phyloP scores from a whole-genome alignment of 1,140 invertebrate species.

The Zaprionus nigranus region DNA sequence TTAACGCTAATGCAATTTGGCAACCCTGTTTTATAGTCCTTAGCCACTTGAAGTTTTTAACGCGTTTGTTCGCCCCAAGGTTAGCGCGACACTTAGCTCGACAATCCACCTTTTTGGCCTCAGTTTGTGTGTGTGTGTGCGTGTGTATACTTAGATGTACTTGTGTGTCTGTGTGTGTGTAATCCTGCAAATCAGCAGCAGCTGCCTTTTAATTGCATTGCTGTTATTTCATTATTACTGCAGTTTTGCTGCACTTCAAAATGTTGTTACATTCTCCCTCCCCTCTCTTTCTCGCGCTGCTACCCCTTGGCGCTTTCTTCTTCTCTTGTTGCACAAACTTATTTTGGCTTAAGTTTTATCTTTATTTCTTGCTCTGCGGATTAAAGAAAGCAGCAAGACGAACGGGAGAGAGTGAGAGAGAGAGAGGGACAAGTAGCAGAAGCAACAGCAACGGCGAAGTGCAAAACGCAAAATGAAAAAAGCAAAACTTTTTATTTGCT shows the following conservation, averaged over 20 bases:
- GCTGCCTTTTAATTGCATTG: constrained; percentile 77
- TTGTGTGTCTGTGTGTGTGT: constrained; percentile 27
- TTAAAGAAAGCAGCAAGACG: constrained; percentile 50
- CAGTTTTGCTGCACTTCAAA: constrained; percentile 46
- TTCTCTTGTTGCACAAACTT: constrained; percentile 57
- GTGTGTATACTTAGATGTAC: too few species aligned
- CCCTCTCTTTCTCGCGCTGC: neutral
- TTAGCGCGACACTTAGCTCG: constrained; percentile 45
- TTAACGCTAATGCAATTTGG: constrained; percentile 53
- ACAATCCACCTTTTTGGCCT: constrained; percentile 54
- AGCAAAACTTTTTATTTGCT: constrained; percentile 78
- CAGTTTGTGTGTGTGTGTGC: neutral
- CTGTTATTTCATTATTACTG: constrained; percentile 78
- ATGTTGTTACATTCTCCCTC: constrained; percentile 9
- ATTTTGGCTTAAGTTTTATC: constrained; percentile 79
- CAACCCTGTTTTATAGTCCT: constrained; percentile 44
- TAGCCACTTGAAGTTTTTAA: constrained; percentile 58
- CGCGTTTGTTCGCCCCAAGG: constrained; percentile 41
- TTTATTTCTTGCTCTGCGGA: constrained; percentile 71
- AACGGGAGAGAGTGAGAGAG: constrained; percentile 6
- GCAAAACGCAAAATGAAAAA: constrained; percentile 47
- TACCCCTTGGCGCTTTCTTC: neutral
- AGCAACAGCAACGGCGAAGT: constrained; percentile 33
- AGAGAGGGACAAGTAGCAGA: constrained; percentile 22
- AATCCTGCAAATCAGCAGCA: constrained; percentile 65